Base-by-base conservation (phyloP, 2,113 vertebrate genomes). In the Melanerpes formicivorus region DNA sequence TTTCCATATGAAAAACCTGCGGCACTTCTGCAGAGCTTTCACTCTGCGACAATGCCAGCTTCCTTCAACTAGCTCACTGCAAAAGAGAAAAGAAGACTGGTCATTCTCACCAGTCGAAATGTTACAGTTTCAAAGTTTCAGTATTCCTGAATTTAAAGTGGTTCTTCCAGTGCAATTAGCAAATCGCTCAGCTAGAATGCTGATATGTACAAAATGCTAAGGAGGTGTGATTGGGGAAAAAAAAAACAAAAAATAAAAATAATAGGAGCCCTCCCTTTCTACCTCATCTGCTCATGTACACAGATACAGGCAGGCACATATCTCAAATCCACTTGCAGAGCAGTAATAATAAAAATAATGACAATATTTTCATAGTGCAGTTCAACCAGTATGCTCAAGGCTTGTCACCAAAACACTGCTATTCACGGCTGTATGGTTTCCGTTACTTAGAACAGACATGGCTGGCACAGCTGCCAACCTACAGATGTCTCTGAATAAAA, bases 1-100 rank as follows among this genome's bases (percentile, higher is more conserved):
- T 99, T 99, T 99, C 99, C 99, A 99, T 99, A 99, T 99, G 98
- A 98, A 98, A 98, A 98, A 98, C 98, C 98, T 97, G 98, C 98
- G 97, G 97, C 97, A 97, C 97, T 98, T 98, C 97, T 97, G 96
- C 96, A 95, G 96, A 95, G 95, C 97, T 96, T 95, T 93, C 97
- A 98, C 97, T 97, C 97, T 94, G 97, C 97, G 97, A 94, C 94
- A 82, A 97, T 98, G 97, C 97, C 98, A 98, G 97, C 97, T 96
- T 96, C 97, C 97, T 97, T 97, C 97, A 97, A 95, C 97, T 97
- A 95, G 96, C 97, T 96, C 96, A 82, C 93, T 95, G 96, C 94
- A 87, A 97, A 96, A 97, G 74, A 96, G 62, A 92, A 96, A 96
- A 88, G 85, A 87, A 96, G 96, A 96, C 96, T 96, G 98, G 98